Evolutionary conservation across 2,888 invertebrate genomes (phyloP), one percentile per base, ranked within the genome.

Genomic region (Sisyra nigra): DNA sequence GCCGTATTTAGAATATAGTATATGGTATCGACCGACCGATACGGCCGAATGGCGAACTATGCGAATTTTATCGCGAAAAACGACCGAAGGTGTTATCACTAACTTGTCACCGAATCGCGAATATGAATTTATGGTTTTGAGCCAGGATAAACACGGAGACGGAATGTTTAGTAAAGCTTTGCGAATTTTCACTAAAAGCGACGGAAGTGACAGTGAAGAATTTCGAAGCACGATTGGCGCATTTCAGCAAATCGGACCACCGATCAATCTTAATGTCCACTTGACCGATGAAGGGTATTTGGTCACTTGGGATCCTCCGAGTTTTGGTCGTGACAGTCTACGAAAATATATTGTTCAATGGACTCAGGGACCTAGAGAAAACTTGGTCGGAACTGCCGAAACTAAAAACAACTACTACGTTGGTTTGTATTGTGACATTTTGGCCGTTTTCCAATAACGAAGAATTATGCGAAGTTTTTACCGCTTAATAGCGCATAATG

Each of bases 61-160:
- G 65, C 73, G 74, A 53, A 76, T 91, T 30, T 66, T 78, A 42
- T 76, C 82, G 8, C 71, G 75, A 43, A 76, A 76, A 51, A 68
- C 75, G 39, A 80, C 85, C 44, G 80, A 82, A 56, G 82, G 86
- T 38, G 86, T 86, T 7, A 71, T 93, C 46, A 72, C 74, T 49
- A 79, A 80, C 50, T 69, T 94, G 50, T 68, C 71, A 47, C 77
- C 89, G 14, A 82, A 66, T 47, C 72, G 80, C 15, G 77, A 81
- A 56, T 93, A 93, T 62, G 91, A 93, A 63, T 78, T 94, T 57
- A 87, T 89, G 74, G 84, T 94, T 39, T 71, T 89, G 40, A 80
- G 89, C 51, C 82, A 86, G 59, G 91, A 93, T 61, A 74, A 80
- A 54, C 70, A 76, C 46, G 91, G 91, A 6, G 88, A 91, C 54